phyloP scores from a whole-genome alignment of 1,140 invertebrate genomes.

The Eurytemora carolleeae region DNA sequence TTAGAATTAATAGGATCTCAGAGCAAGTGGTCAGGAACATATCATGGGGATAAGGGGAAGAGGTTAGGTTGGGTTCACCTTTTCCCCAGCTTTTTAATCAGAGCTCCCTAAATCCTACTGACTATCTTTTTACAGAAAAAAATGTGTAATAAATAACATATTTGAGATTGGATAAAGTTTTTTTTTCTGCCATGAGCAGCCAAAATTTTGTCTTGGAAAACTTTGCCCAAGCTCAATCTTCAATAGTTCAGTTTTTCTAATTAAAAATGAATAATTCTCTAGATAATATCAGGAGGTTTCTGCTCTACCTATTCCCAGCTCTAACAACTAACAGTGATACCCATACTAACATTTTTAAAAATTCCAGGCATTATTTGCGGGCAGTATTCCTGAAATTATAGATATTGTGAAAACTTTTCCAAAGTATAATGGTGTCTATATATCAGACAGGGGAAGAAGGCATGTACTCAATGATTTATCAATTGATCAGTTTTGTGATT shows the following conservation, averaged over 20 bases:
- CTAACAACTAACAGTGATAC: no score
- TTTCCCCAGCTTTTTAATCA: no score
- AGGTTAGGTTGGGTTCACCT: conserved; percentile 26
- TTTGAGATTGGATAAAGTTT: not conserved
- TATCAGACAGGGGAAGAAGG: conserved; percentile 5
- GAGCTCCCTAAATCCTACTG: no score
- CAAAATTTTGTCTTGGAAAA: no score
- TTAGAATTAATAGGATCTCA: conserved; percentile 32
- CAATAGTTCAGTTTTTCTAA: no score
- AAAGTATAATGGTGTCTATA: conserved; percentile 85
- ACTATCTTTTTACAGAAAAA: not conserved
- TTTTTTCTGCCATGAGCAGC: no score
- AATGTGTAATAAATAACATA: not conserved
- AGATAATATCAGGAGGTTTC: no score
- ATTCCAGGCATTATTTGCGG: conserved; percentile 86
- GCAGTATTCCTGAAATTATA: conserved; percentile 96
- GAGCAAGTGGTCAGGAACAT: conserved; percentile 30
- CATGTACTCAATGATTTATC: conserved; percentile 6
- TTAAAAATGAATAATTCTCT: no score
- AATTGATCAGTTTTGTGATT: no score
- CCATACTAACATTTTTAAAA: conserved; percentile 14
- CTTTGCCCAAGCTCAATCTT: no score
- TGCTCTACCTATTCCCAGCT: no score
- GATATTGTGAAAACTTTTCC: conserved; percentile 92
- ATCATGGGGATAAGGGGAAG: conserved; percentile 32